Evolutionary conservation across 2,888 invertebrate genomes (phyloP).

Genomic region (Sinodicranocentrus sp.): DNA sequence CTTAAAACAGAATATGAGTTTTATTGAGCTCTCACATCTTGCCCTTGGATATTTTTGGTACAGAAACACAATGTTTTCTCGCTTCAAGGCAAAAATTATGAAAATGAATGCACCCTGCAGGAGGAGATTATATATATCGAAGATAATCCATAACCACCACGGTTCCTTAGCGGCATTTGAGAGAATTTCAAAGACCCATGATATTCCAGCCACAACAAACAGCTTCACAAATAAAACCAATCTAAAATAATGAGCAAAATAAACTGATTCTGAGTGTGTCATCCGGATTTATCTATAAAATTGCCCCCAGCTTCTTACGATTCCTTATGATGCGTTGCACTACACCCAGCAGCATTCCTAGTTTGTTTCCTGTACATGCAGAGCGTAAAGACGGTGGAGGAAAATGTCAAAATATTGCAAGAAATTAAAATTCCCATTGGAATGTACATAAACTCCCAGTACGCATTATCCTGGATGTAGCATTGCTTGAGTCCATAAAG

Average conservation of each 20-base stretch:
- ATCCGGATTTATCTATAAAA: no score
- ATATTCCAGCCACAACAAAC: conserved; percentile 69
- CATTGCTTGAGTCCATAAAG: conserved; percentile 55
- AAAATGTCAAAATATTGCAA: conserved; percentile 65
- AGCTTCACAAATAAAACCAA: conserved; percentile 65
- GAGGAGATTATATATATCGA: conserved; percentile 65
- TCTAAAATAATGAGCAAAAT: conserved; percentile 46
- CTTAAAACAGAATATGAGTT: no score
- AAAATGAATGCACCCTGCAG: conserved; percentile 63
- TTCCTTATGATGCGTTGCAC: conserved; percentile 53
- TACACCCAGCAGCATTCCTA: conserved; percentile 26
- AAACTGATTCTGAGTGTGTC: no score
- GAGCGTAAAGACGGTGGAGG: conserved; percentile 63
- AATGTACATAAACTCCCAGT: conserved; percentile 50
- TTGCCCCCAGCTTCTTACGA: conserved; percentile 50
- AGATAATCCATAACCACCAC: conserved; percentile 57
- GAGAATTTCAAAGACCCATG: conserved; percentile 67
- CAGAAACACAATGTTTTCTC: conserved; percentile 48
- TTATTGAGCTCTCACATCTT: conserved; percentile 39
- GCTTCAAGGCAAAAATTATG: conserved; percentile 65
- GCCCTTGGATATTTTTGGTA: conserved; percentile 42
- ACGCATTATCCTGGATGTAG: conserved; percentile 34
- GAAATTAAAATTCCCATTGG: conserved; percentile 62
- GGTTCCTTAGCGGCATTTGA: conserved; percentile 11
- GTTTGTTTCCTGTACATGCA: conserved; percentile 63